A percentile compares a stretch with the other conserved stretches of the same genome.
Conservation (phyloP, 2,113 vertebrate genomes). For the Donacobius atricapilla region DNA sequence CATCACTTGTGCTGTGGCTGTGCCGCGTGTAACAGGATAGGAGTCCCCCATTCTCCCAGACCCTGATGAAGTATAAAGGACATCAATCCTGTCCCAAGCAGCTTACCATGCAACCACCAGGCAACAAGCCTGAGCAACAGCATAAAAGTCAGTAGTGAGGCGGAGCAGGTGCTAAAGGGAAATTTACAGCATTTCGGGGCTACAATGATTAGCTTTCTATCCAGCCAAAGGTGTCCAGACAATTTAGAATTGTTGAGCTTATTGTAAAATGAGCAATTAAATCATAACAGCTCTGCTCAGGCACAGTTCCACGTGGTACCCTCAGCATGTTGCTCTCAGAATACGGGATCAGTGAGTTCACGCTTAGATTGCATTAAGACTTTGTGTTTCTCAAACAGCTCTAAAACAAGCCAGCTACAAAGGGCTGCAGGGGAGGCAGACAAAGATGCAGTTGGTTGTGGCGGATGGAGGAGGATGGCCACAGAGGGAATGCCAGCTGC, state of each 20-base stretch:
- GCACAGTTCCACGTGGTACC: fast-evolving
- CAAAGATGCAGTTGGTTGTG: background rate
- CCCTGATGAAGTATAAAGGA: background rate
- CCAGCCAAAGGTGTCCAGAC: background rate
- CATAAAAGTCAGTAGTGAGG: background rate
- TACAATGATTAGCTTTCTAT: background rate
- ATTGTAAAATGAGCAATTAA: background rate
- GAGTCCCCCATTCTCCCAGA: background rate
- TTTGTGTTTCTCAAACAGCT: background rate
- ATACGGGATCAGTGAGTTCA: background rate
- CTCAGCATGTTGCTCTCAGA: background rate
- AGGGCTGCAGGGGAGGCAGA: background rate
- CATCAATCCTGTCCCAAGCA: background rate
- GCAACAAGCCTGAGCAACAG: background rate
- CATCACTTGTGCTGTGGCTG: background rate
- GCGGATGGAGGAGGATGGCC: background rate
- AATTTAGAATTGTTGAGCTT: background rate
- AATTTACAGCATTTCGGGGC: background rate
- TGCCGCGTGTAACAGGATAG: background rate
- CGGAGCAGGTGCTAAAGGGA: background rate
- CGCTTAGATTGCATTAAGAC: background rate
- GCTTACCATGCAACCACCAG: background rate
- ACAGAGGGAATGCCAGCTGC: background rate
- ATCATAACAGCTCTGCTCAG: background rate
- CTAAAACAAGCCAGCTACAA: background rate